These are phyloP conservation scores for Vidua macroura DNA, from an alignment of 2,113 vertebrate species.

Conservation along the genomic window DNA sequence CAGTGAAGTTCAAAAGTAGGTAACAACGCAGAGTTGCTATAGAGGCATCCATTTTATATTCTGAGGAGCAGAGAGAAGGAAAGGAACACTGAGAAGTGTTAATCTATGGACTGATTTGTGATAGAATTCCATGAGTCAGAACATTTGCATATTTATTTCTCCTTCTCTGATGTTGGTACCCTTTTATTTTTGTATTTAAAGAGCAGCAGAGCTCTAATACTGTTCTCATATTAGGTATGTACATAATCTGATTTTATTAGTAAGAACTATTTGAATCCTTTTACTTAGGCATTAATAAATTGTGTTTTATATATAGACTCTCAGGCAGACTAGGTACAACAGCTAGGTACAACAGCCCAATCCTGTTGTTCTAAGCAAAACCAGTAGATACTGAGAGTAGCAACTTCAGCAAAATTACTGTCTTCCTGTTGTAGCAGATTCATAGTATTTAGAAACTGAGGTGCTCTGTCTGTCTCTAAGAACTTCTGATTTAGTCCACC, in stretches of 20 bases:
- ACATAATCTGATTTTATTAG: background rate
- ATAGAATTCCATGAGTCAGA: background rate
- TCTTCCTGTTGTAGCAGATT: background rate
- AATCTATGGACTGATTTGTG: background rate
- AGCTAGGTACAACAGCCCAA: background rate
- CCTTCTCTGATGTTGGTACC: background rate
- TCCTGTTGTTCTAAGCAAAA: background rate
- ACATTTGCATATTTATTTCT: background rate
- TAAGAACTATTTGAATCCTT: background rate
- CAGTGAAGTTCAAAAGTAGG: background rate
- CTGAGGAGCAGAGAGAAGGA: background rate
- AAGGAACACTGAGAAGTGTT: background rate
- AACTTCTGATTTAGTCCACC: background rate
- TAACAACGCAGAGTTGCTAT: background rate
- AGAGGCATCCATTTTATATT: background rate
- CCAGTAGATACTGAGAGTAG: background rate
- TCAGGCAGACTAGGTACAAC: background rate
- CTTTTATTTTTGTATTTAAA: slow-evolving; percentile 7
- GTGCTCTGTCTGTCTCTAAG: background rate
- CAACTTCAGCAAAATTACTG: background rate
- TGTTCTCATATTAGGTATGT: background rate
- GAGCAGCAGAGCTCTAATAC: background rate
- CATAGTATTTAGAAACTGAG: background rate
- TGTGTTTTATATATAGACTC: background rate
- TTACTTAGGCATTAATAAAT: background rate